phyloP scores from a whole-genome alignment of 2,113 vertebrate genomes.

The Electrona antarctica region DNA sequence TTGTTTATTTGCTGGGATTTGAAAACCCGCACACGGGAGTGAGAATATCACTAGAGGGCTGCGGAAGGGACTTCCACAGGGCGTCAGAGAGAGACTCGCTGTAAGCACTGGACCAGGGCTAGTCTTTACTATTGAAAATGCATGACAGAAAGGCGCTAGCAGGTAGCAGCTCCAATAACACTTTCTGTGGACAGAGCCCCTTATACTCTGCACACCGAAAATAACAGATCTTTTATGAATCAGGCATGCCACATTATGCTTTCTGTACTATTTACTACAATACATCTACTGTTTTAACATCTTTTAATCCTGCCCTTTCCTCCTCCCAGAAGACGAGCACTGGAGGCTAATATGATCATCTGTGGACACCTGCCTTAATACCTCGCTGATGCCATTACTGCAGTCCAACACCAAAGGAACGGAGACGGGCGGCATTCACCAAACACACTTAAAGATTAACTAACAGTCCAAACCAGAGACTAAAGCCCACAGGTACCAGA shows the following conservation, averaged over 20 bases:
- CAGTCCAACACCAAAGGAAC: neutral
- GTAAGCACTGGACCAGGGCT: too few relatives aligned
- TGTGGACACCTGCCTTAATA: neutral
- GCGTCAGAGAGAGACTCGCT: too few relatives aligned
- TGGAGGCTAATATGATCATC: conserved; percentile 48
- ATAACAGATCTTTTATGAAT: too few relatives aligned
- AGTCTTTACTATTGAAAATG: too few relatives aligned
- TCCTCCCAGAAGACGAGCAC: conserved; percentile 55
- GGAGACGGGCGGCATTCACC: neutral
- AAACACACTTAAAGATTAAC: neutral
- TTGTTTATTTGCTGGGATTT: too few relatives aligned
- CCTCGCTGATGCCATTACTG: neutral
- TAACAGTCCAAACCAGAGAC: conserved; percentile 1
- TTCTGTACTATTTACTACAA: neutral
- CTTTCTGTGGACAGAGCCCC: too few relatives aligned
- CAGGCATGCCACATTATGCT: neutral
- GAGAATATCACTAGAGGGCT: too few relatives aligned
- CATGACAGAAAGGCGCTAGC: too few relatives aligned
- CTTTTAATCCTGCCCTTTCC: neutral
- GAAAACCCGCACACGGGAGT: too few relatives aligned
- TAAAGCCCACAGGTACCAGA: neutral
- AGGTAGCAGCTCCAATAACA: too few relatives aligned
- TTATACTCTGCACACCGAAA: too few relatives aligned
- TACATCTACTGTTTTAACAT: neutral
- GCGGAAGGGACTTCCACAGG: too few relatives aligned